A percentile compares a stretch with the other conserved stretches of the same genome.
These are phyloP conservation scores for Pseudotriccus pelzelni DNA, from an alignment of 2,797 vertebrate species.

Conservation along the genomic window DNA sequence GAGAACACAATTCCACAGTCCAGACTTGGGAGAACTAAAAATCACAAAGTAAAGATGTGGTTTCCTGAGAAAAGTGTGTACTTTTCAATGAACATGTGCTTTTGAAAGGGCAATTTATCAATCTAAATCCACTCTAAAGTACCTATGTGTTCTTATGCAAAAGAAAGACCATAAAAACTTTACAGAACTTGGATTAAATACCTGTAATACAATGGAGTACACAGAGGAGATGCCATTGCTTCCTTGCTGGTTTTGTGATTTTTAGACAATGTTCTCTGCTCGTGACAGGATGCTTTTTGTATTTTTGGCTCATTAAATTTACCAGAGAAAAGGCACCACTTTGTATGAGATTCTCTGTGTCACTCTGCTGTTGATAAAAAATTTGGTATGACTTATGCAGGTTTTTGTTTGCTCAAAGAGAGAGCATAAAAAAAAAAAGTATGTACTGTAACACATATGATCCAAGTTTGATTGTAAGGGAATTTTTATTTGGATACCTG, in stretches of 20 bases:
- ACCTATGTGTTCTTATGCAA: background rate
- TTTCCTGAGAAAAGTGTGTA: background rate
- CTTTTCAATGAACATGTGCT: background rate
- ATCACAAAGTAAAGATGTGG: background rate
- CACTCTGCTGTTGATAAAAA: background rate
- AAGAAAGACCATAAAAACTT: background rate
- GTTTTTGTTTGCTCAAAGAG: background rate
- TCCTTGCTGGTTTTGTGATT: background rate
- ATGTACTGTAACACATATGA: background rate
- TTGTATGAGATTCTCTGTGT: background rate
- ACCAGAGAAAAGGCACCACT: background rate
- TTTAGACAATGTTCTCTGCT: background rate
- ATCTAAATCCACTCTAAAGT: background rate
- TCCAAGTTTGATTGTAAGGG: background rate
- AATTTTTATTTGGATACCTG: background rate
- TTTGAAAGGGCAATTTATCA: slow-evolving; percentile 10
- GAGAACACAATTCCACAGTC: background rate
- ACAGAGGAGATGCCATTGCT: background rate
- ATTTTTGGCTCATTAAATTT: background rate
- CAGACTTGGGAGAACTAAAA: background rate
- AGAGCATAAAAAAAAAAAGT: rapidly evolving
- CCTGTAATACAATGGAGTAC: background rate
- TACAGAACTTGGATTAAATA: background rate
- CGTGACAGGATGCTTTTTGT: background rate
- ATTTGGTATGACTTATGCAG: background rate